These are phyloP conservation scores for Garrulus glandarius DNA, from an alignment of 2,797 vertebrate species.

Conservation along the genomic window DNA sequence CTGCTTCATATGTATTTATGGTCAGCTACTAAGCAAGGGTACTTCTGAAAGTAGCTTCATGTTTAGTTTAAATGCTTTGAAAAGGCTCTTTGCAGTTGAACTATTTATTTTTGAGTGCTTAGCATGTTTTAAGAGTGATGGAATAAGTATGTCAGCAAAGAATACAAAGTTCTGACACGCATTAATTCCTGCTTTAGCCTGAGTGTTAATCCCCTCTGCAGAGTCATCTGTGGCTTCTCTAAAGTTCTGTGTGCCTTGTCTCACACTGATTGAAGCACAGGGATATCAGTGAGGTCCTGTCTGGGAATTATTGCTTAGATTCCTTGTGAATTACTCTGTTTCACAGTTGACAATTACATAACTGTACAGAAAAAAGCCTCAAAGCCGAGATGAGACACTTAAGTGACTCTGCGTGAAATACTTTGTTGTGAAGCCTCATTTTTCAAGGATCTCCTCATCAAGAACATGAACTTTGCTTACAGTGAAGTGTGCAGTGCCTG, in stretches of 20 bases:
- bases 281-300: neutral
- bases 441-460: neutral
- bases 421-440: neutral
- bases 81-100: neutral
- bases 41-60: neutral
- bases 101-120: neutral
- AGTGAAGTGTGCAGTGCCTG: neutral
- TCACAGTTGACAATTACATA: neutral
- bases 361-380: neutral
- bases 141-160: slow-evolving; percentile 2
- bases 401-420: neutral
- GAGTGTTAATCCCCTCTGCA: slow-evolving; percentile 1
- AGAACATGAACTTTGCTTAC: neutral
- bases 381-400: neutral
- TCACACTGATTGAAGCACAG: neutral
- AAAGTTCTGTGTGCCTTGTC: neutral
- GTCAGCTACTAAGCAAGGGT: neutral
- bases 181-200: neutral
- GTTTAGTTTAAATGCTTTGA: neutral
- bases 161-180: neutral
- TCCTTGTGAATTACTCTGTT: neutral
- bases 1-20: neutral
- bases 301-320: neutral
- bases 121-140: neutral
- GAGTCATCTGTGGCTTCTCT: neutral